phyloP scores from a whole-genome alignment of 2,888 invertebrate genomes.

The Anthophora plumipes region DNA sequence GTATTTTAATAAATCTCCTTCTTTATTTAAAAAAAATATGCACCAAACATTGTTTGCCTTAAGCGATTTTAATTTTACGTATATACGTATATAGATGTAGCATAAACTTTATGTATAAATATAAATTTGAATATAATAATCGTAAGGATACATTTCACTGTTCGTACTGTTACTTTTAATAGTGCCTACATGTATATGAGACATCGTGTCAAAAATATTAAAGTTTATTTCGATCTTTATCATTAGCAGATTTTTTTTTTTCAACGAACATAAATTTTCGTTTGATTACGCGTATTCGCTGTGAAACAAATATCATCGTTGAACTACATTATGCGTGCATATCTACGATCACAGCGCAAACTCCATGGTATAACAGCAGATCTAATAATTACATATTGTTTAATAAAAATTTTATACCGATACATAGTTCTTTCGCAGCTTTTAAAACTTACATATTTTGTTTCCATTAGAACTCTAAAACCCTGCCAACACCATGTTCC shows the following conservation, averaged over 20 bases:
- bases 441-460: background rate
- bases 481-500: constrained; percentile 31
- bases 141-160: too few relatives aligned
- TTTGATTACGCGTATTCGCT: background rate
- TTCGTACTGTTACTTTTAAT: too few relatives aligned
- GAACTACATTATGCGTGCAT: constrained; percentile 10
- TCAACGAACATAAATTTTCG: background rate
- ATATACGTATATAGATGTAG: too few relatives aligned
- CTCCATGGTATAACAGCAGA: constrained; percentile 11
- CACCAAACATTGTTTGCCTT: too few relatives aligned
- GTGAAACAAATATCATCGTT: background rate
- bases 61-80: too few relatives aligned
- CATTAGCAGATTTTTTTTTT: background rate
- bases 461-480: background rate
- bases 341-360: constrained; percentile 46
- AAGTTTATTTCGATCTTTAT: background rate
- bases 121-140: too few relatives aligned
- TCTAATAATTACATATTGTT: constrained; percentile 22
- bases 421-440: background rate
- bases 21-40: background rate
- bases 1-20: background rate
- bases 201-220: background rate
- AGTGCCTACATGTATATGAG: background rate
- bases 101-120: too few relatives aligned
- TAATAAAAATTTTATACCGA: background rate